Evolutionary conservation across 2,797 vertebrate genomes (phyloP).

Genomic region (Merluccius polli): DNA sequence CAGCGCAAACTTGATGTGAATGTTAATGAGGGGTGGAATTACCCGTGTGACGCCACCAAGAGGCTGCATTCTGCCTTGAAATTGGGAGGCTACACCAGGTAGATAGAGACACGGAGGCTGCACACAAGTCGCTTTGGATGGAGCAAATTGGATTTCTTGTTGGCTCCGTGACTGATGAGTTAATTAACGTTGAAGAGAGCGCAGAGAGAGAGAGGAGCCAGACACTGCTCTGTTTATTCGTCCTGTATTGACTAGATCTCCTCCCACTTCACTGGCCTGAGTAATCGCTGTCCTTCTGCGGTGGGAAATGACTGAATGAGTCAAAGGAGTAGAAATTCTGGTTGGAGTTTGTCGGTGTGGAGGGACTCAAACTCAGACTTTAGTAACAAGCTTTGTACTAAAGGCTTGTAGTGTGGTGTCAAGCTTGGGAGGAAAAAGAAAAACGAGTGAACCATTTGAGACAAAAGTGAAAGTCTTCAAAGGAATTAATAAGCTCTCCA

Average conservation of each 20-base stretch:
- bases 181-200: constrained; percentile 65
- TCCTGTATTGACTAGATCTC: constrained; percentile 59
- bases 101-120: constrained; percentile 25
- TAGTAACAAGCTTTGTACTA: not conserved
- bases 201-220: constrained; percentile 41
- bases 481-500: not conserved
- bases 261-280: constrained; percentile 49
- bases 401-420: not conserved
- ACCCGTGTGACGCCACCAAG: constrained; percentile 14
- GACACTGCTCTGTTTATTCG: constrained; percentile 61
- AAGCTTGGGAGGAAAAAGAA: too few species aligned
- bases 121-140: constrained; percentile 49
- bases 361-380: not conserved
- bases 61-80: constrained; percentile 44
- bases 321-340: constrained; percentile 20
- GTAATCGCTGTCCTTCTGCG: constrained; percentile 44
- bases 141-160: constrained; percentile 63
- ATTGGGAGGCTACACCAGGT: constrained; percentile 45
- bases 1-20: not conserved
- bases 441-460: not conserved
- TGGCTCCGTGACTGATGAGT: constrained; percentile 64
- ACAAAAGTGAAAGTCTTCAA: not conserved
- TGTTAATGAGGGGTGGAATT: not conserved
- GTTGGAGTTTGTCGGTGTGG: constrained; percentile 4
- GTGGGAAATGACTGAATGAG: constrained; percentile 43